Evolutionary conservation across 1,140 invertebrate species (phyloP), one percentile per base, ranked within the genome.

Genomic region (Danaus plexippus): DNA sequence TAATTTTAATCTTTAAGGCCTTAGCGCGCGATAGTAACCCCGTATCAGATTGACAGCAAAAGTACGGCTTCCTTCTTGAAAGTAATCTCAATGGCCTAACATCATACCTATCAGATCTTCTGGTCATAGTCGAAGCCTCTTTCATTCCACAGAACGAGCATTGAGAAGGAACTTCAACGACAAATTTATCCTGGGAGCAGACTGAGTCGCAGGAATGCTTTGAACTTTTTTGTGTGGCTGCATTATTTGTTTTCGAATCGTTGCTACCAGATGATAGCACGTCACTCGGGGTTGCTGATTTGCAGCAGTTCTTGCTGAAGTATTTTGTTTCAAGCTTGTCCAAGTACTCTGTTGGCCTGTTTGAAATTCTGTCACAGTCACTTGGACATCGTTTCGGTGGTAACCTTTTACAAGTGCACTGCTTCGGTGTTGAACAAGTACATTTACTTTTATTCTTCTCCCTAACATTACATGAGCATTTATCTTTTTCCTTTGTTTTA

Each of bases 31-130:
- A 3, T n/a, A 51, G 9, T 0, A 70, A 11, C 47, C 54, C 47
- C 22, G 66, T 48, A 43, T 71, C 67, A 59, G 69, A 71, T 40
- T 58, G 42, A 40, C 69, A 69, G 0, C 56, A 48, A 32, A 67
- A 69, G 9, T 22, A 11, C 22, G 59, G 61, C 48, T 59, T 54
- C 42, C 22, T 12, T 13, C 47, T 11, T 9, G 40, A 50, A 9
- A 70, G 13, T 42, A 67, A 63, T 11, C 46, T 52, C 7, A 70
- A 15, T 0, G 66, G 60, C 49, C 72, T 68, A 4, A 71, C 67
- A 44, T 74, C 71, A 52, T 70, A 74, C 41, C 62, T 62, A 40
- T 67, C 62, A 11, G 65, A 63, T 52, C 60, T 56, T 48, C 61
- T 64, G 1, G 72, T 72, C 0, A 12, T 53, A 0, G 72, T 75